A percentile compares a stretch with the other conserved stretches of the same genome.
phyloP scores from a whole-genome alignment of 1,140 invertebrate genomes.

The Heterodera schachtii region DNA sequence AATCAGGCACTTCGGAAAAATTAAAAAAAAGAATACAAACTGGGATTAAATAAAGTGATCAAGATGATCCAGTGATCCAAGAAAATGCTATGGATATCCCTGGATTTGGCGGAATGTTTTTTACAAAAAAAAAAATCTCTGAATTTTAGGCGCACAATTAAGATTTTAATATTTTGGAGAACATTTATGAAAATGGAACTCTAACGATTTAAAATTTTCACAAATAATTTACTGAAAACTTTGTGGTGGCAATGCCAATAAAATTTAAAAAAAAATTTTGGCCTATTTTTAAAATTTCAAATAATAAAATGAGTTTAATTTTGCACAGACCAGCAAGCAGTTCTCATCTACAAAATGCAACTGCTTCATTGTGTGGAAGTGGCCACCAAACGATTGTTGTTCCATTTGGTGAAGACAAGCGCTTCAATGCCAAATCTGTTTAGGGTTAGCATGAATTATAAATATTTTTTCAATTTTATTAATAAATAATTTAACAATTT shows the following conservation, averaged over 20 bases:
- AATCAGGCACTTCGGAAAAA: not conserved
- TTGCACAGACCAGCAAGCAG: not conserved
- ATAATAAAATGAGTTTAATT: not conserved
- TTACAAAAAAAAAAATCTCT: too few relatives aligned
- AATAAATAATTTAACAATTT: not conserved
- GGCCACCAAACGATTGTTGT: conserved; percentile 19
- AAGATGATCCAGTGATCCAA: too few relatives aligned
- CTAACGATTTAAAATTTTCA: not conserved
- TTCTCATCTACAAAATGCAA: conserved; percentile 20
- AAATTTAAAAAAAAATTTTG: not conserved
- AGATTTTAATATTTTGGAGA: not conserved
- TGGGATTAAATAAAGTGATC: too few relatives aligned
- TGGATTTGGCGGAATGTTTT: too few relatives aligned
- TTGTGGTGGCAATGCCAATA: not conserved
- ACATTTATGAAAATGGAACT: not conserved
- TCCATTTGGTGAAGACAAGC: conserved; percentile 27
- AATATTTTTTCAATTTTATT: not conserved
- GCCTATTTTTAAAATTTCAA: not conserved
- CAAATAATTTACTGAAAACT: not conserved
- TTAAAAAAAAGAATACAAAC: too few relatives aligned
- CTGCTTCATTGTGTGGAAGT: conserved; percentile 26
- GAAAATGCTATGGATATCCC: too few relatives aligned
- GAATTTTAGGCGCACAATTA: too few relatives aligned
- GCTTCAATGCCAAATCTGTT: conserved; percentile 22
- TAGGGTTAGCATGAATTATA: not conserved